A percentile compares a stretch with the other conserved stretches of the same genome.
Evolutionary conservation across 2,888 invertebrate species (phyloP).

Genomic region (Ormyrus thymus): DNA sequence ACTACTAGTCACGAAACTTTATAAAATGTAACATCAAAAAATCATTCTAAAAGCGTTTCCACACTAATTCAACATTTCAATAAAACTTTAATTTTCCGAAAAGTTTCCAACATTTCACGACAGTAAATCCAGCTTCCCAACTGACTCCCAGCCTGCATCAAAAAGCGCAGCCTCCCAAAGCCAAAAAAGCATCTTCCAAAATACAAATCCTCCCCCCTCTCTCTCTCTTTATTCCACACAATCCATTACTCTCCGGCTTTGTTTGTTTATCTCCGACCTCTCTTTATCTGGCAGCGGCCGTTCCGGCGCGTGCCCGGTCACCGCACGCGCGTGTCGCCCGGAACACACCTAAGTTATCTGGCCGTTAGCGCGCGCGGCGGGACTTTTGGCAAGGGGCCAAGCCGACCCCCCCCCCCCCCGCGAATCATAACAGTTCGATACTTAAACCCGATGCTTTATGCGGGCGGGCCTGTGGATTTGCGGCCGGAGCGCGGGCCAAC

Average conservation of each 20-base stretch:
- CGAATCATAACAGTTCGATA: constrained; percentile 65
- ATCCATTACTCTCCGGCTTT: constrained; percentile 45
- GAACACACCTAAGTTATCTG: constrained; percentile 62
- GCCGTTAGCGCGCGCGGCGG: constrained; percentile 49
- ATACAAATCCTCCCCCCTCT: neutral
- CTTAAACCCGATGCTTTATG: constrained; percentile 52
- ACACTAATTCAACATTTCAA: no score
- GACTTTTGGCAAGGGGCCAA: constrained; percentile 59
- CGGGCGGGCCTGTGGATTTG: neutral
- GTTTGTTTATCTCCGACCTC: constrained; percentile 46
- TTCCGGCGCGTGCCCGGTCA: neutral
- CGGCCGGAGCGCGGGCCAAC: neutral
- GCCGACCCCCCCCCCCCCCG: constrained; percentile 14
- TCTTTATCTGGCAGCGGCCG: constrained; percentile 32
- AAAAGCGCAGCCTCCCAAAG: no score
- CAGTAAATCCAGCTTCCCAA: no score
- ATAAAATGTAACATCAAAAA: no score
- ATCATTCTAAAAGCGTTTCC: no score
- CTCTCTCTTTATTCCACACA: constrained; percentile 2
- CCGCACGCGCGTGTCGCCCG: constrained; percentile 58
- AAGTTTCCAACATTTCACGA: no score
- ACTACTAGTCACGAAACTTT: no score
- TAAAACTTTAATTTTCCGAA: no score
- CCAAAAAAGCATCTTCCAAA: no score
- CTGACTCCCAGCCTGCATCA: no score